Percentiles rank a stretch among this genome's conserved stretches.
phyloP scores from a whole-genome alignment of 1,140 invertebrate species.

The Atta texana region DNA sequence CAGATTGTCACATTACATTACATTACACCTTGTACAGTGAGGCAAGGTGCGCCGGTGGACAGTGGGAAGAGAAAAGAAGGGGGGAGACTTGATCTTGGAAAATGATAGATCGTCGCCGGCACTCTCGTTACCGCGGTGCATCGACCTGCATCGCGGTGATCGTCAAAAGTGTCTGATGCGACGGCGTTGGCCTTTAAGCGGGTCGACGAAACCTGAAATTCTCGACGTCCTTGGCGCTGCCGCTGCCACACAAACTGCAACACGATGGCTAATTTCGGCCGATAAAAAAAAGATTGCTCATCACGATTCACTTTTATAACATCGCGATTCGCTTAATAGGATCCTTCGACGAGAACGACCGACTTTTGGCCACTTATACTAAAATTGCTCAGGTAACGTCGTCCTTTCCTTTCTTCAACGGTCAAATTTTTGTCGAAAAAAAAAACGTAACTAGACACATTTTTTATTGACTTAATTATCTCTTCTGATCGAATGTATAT shows the following conservation, averaged over 20 bases:
- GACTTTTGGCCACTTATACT: constrained; percentile 14
- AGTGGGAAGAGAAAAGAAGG: not conserved
- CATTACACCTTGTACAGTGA: constrained; percentile 30
- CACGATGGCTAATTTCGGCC: constrained; percentile 33
- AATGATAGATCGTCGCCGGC: constrained; percentile 48
- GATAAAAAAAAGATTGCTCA: constrained; percentile 16
- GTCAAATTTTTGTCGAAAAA: not conserved
- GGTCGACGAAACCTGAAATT: constrained; percentile 69
- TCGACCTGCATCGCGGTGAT: constrained; percentile 59
- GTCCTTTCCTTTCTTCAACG: not conserved
- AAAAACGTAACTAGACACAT: not conserved
- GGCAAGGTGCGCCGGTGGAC: constrained; percentile 2
- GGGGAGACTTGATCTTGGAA: constrained; percentile 46
- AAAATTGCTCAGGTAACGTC: not conserved
- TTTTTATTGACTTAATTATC: not conserved
- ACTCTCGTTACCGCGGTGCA: constrained; percentile 61
- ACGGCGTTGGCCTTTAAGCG: constrained; percentile 68
- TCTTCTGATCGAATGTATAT: not conserved
- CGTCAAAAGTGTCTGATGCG: constrained; percentile 63
- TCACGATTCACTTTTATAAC: constrained; percentile 59
- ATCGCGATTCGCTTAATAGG: constrained; percentile 23
- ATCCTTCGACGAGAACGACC: constrained; percentile 21
- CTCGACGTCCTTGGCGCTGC: constrained; percentile 61
- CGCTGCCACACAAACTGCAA: constrained; percentile 33
- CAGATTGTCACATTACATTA: constrained; percentile 14